Base-by-base conservation (phyloP, 2,113 vertebrate species). In the Atrichornis clamosus region DNA sequence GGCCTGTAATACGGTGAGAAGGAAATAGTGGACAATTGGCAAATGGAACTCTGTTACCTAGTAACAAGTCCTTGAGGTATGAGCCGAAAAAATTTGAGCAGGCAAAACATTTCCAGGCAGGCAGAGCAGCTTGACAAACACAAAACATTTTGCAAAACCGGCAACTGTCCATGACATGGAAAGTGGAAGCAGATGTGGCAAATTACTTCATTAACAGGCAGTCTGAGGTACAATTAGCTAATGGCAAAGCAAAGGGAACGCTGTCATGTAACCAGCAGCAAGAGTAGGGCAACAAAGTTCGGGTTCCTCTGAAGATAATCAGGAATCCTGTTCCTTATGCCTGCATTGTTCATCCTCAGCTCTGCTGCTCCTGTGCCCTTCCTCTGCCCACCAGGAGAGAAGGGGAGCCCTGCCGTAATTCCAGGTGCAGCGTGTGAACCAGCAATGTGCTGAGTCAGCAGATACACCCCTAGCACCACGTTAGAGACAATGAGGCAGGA, bases 1-100 rank as follows among this genome's bases (percentile, higher is more conserved):
- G 98, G 98, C 97, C 98, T 98, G 98, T 98, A 97, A 98, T 98
- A 98, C 92, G 89, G 97, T 95, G 98, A 98, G 97, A 97, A 99
- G 98, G 98, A 99, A 99, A 99, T 98, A 98, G 98, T 98, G 98
- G 95, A 98, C 99, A 98, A 98, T 97, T 97, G 97, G 98, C 97
- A 97, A 98, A 98, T 98, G 98, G 98, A 97, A 97, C 97, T 98
- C 96, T 97, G 98, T 99, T 99, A 98, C 98, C 97, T 98, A 98
- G 99, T 98, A 98, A 98, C 98, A 79, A 97, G 97, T 97, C 97
- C 97, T 96, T 88, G 96, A 97, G 97, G 97, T 96, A 97, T 39
- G 77, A 95, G 81, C 98, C 98, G 98, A 97, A 92, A 96, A 89
- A 96, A 74, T 62, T 77, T 59, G 87, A 89, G 72, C 88, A 93